Evolutionary conservation across 2,888 invertebrate species (phyloP), one percentile per base, ranked within the genome.

Genomic region (Rhingia rostrata): DNA sequence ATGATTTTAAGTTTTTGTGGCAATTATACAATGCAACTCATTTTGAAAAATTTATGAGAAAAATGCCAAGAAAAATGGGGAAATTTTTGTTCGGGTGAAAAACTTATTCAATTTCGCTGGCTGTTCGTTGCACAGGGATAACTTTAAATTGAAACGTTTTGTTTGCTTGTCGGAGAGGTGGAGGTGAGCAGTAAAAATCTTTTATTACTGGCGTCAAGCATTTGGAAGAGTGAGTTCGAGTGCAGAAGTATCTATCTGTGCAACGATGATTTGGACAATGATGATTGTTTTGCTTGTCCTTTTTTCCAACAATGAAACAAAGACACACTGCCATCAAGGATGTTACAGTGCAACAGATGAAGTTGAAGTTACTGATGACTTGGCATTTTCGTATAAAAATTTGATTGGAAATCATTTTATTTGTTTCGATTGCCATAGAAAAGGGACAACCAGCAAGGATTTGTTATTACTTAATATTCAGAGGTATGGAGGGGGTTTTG

Each of bases 341-440:
- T 45, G 37, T 33, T 12, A n/a, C 1, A 7, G 69, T 74, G 79
- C 86, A 86, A 81, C 80, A 86, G 80, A 70, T 83, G 80, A 75
- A 80, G 30, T 49, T 70, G 75, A 69, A 61, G 63, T 90, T 90
- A 90, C 90, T 90, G 90, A 90, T 90, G 90, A 90, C 90, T 90
- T 90, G 87, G 90, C 90, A 90, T 89, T 90, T 88, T 88, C 88
- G 87, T 83, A 90, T 90, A 90, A 90, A 90, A 90, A 90, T 89
- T 84, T 84, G 90, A 90, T 90, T 90, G 90, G 89, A 90, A 90
- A 90, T 90, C 90, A 90, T 90, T 90, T 85, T 85, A 80, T 77
- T 49, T 87, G 80, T 85, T 86, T 86, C 86, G 86, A 84, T 86
- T 86, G 64, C 74, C 22, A 22, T 22, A 22, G 75, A 67, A 63